These are phyloP conservation scores for Pheosia gnoma DNA, from an alignment of 2,888 invertebrate genomes.

Conservation along the genomic window DNA sequence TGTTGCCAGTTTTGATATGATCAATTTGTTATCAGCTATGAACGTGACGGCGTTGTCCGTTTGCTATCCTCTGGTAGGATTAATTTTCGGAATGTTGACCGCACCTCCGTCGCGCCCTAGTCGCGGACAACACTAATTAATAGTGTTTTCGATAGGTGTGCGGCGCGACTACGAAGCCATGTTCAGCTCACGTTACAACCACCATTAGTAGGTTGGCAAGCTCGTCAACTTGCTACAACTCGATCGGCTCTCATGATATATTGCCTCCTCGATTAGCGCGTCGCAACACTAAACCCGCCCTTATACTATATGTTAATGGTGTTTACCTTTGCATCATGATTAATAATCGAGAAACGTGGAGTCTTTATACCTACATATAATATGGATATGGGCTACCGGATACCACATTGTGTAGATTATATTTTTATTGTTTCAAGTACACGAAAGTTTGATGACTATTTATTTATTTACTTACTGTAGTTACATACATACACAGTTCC, in stretches of 20 bases:
- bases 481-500: conserved; percentile 12
- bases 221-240: conserved; percentile 36
- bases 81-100: conserved; percentile 80
- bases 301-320: conserved; percentile 48
- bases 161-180: conserved; percentile 34
- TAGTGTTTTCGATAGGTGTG: conserved; percentile 74
- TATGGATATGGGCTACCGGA: not conserved
- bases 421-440: not conserved
- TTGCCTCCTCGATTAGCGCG: conserved; percentile 55
- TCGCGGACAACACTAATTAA: conserved; percentile 71
- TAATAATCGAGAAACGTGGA: conserved; percentile 31
- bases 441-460: not conserved
- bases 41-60: conserved; percentile 54
- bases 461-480: not conserved
- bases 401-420: not conserved
- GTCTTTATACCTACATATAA: not conserved
- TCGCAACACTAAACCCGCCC: conserved; percentile 54
- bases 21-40: conserved; percentile 67
- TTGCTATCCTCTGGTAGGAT: conserved; percentile 70
- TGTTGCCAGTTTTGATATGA: conserved; percentile 65
- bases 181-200: conserved; percentile 63
- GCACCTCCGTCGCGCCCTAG: conserved; percentile 74
- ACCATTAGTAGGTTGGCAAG: conserved; percentile 71
- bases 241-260: conserved; percentile 52
- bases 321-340: conserved; percentile 56